Conservation (phyloP, 2,113 vertebrate species). For the Rhinopomastus cyanomelas region DNA sequence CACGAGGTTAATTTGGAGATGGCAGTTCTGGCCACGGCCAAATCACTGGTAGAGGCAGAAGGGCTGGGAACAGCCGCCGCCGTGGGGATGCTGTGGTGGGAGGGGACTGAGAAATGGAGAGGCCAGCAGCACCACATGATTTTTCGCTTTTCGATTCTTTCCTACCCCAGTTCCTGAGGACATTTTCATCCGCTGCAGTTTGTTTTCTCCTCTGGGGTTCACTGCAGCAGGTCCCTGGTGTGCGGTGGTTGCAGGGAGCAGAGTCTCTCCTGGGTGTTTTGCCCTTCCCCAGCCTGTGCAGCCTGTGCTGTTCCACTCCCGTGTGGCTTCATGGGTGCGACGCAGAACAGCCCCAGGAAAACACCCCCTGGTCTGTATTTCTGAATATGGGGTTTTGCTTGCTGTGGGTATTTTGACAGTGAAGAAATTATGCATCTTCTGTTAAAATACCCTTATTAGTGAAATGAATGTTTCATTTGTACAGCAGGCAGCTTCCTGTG, state of each 20-base stretch:
- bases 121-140: background rate
- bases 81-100: background rate
- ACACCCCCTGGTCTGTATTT: background rate
- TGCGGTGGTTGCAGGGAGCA: background rate
- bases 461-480: constrained; percentile 19
- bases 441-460: background rate
- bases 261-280: background rate
- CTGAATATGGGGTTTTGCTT: background rate
- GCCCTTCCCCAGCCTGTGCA: too few relatives aligned
- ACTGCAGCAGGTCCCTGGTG: background rate
- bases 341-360: background rate
- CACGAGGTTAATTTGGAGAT: background rate
- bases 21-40: background rate
- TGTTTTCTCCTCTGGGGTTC: background rate
- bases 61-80: background rate
- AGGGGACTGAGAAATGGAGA: background rate
- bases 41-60: fast-evolving
- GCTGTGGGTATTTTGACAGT: background rate
- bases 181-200: background rate
- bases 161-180: background rate
- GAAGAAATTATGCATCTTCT: background rate
- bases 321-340: fast-evolving
- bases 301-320: background rate
- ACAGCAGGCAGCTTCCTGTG: constrained; percentile 1
- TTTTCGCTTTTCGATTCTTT: background rate